Evolutionary conservation across 2,113 vertebrate species (phyloP).

Genomic region (Podarcis muralis): DNA sequence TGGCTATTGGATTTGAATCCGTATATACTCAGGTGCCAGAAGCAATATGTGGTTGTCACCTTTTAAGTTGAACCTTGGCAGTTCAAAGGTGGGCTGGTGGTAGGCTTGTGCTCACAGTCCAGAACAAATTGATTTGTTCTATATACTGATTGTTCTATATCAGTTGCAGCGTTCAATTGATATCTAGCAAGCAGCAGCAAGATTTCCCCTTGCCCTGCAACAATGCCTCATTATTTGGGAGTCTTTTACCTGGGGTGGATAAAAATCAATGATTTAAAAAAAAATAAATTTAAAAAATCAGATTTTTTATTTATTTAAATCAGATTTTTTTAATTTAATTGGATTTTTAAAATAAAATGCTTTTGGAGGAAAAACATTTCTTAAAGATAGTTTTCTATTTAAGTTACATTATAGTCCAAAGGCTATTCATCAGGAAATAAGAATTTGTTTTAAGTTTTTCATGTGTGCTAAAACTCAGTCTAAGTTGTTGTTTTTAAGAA

Average conservation of each 20-base stretch:
- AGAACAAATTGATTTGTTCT: conserved; percentile 1
- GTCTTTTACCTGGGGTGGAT: not conserved
- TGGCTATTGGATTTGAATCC: not conserved
- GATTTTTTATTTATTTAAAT: not conserved
- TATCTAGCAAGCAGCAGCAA: not conserved
- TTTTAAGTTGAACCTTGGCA: not conserved
- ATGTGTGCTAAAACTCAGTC: too few relatives aligned
- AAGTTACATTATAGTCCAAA: too few relatives aligned
- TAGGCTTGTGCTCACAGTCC: not conserved
- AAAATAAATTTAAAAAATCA: too few relatives aligned
- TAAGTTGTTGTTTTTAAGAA: too few relatives aligned
- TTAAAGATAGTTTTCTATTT: too few relatives aligned
- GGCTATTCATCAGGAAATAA: too few relatives aligned
- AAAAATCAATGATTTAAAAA: too few relatives aligned
- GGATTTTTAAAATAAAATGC: too few relatives aligned
- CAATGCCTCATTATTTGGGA: not conserved
- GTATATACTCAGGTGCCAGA: not conserved
- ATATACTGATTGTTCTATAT: too few relatives aligned
- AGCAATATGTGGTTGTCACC: not conserved
- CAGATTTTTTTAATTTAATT: not conserved
- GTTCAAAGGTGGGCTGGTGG: not conserved
- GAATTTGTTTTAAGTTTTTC: too few relatives aligned
- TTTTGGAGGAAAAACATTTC: too few relatives aligned
- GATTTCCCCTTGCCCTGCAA: not conserved
- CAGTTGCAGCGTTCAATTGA: not conserved